Evolutionary conservation across 2,888 invertebrate genomes (phyloP), one percentile per base, ranked within the genome.

Genomic region (Pollenia angustigena): DNA sequence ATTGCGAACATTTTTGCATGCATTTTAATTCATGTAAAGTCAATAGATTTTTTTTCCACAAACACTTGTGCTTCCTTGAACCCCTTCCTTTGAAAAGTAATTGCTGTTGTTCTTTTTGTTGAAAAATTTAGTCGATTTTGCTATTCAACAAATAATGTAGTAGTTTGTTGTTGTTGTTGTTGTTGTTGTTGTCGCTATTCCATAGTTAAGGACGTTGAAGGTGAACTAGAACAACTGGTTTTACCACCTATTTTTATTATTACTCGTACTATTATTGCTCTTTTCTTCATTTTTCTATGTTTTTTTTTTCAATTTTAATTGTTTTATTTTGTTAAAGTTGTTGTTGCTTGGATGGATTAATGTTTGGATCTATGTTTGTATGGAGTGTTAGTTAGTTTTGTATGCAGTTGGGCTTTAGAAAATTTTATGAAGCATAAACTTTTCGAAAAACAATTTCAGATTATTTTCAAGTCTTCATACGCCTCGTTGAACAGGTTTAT

Each of bases 211-310:
- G 89, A 88, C 89, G 87, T 88, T 88, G 89, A 89, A 89, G 89
- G 89, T 89, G 88, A 89, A 88, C 87, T 82, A 85, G 87, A 86
- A 88, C 87, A 89, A 89, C 89, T 89, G 87, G 89, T 88, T 89
- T 83, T 46, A 50, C 85, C 68, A 85, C 85, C 84, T 85, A 68
- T 75, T 74, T 84, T 74, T 71, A 66, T 44, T 50, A 32, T 32
- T 32, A 32, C 32, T 46, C 50, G 52, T 68, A 32, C 52, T 68
- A 50, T 52, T 50, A 2, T 40, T 32, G 32, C 6, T 32, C 32
- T 32, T 32, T 32, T 23, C 32, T 40, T 69, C 8, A 23, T 62
- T 56, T 71, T 75, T 68, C 42, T 40, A 0, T 71, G 2, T 66
- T 58, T 12, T 58, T 56, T 32, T 52, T 60, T 79, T 48, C 52